Percentiles rank a stretch among this genome's conserved stretches.
These are phyloP conservation scores for Datnioides undecimradiatus DNA, from an alignment of 2,113 vertebrate species.

Conservation along the genomic window DNA sequence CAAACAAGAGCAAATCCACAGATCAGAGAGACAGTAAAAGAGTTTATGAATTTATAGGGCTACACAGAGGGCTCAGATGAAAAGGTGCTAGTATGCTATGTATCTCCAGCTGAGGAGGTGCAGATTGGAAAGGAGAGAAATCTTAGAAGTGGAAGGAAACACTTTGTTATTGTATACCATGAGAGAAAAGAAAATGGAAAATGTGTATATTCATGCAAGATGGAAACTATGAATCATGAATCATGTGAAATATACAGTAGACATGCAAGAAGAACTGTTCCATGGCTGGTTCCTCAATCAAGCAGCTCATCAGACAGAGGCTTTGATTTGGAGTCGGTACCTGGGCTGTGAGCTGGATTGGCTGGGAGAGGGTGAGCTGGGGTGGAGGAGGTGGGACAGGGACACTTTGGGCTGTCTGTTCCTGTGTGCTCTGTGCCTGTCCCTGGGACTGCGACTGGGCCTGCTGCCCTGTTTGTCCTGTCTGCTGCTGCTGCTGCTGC, in stretches of 20 bases:
- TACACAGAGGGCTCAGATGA: neutral
- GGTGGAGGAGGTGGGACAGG: constrained; percentile 88
- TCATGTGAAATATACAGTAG: neutral
- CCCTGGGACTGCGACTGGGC: constrained; percentile 79
- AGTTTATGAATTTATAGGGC: neutral
- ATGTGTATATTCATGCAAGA: constrained; percentile 5
- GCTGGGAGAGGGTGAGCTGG: constrained; percentile 92
- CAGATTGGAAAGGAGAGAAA: neutral
- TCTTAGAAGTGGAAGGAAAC: constrained; percentile 8
- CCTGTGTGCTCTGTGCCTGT: constrained; percentile 84
- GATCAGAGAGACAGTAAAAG: neutral
- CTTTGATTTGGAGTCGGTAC: constrained; percentile 81
- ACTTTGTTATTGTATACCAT: neutral
- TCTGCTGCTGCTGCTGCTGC: constrained; percentile 81
- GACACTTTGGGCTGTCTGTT: constrained; percentile 81
- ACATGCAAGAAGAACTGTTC: constrained; percentile 18
- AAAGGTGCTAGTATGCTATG: neutral
- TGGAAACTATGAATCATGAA: constrained; percentile 55
- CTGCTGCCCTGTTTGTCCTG: constrained; percentile 75
- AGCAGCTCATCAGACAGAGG: constrained; percentile 30
- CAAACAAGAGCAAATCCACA: constrained; percentile 4
- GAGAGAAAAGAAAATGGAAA: constrained; percentile 13
- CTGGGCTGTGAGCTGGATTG: constrained; percentile 96
- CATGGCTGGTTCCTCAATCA: constrained; percentile 38
- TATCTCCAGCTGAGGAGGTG: neutral